Conservation (phyloP, 2,113 vertebrate species). For the Otolemur garnettii region DNA sequence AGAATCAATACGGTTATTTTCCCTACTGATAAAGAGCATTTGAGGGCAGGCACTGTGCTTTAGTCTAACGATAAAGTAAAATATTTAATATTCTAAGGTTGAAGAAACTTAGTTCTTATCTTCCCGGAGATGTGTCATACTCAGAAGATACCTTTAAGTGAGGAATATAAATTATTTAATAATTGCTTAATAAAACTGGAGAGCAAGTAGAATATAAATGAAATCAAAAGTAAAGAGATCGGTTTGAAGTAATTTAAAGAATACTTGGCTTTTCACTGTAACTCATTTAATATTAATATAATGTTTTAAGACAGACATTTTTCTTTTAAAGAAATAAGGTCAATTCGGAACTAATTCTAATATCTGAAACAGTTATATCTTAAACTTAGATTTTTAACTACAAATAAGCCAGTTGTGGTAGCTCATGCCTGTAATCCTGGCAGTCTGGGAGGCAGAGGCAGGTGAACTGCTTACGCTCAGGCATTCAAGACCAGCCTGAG, state of each 20-base stretch:
- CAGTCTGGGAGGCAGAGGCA: no score
- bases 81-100: not conserved
- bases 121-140: not conserved
- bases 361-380: slow-evolving; percentile 54
- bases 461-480: no score
- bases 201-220: not conserved
- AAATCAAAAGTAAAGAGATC: slow-evolving; percentile 28
- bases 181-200: slow-evolving; percentile 5
- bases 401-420: not conserved
- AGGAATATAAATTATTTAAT: slow-evolving; percentile 43
- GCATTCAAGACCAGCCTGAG: no score
- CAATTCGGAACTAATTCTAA: not conserved
- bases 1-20: not conserved
- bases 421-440: no score
- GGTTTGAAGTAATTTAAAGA: slow-evolving; percentile 28
- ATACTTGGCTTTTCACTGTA: not conserved
- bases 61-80: not conserved
- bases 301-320: not conserved
- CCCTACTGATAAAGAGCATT: not conserved
- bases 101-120: not conserved
- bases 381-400: slow-evolving; percentile 12
- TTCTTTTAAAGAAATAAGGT: not conserved
- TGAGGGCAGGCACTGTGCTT: not conserved
- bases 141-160: not conserved
- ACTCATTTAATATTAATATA: not conserved